Base-by-base conservation (phyloP, 2,797 vertebrate species). In the Lutjanus argentimaculatus region DNA sequence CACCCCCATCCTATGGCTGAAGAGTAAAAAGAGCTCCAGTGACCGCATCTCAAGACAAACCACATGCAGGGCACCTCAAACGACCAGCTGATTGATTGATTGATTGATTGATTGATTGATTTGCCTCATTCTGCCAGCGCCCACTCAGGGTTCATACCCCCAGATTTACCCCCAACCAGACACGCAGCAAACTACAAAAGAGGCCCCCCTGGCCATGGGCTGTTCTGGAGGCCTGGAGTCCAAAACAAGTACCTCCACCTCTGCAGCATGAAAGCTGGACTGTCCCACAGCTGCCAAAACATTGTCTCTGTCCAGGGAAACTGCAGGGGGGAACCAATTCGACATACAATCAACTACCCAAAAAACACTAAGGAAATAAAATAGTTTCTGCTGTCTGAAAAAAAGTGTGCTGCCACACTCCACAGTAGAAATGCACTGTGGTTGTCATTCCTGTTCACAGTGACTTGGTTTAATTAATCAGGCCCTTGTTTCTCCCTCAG, bases 221-320 rank as follows among this genome's bases (percentile, higher is more conserved):
- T 65, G 25, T 46, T 69, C 40, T 22, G 2, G 25, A 64, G n/a
- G 22, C 48, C 25, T 51, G 21, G 19, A 40, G 53, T 59, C 57
- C 45, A 72, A 55, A 55, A 55, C 15, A 73, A 81, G 45, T 25
- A 22, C 21, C 59, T 52, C 5, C n/a, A 36, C n/a, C 5, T 76
- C 30, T 36, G 0, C 40, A 6, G 22, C 8, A 10, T 66, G 17
- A 25, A 51, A 58, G 17, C 72, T 72, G 43, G 19, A 58, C 43
- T 6, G 7, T 25, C 22, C 13, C 17, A 19, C 80, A 86, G 79
- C 84, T 82, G 70, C 59, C 67, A 62, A 75, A 84, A 86, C 69
- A 74, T 73, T 82, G 66, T 65, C 56, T 8, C 10, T 12, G 63
- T 53, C 62, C 4, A 12, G 2, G 43, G 45, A 79, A 73, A 48